Conservation (phyloP, 2,797 vertebrate species). For the Sarcoramphus papa region DNA sequence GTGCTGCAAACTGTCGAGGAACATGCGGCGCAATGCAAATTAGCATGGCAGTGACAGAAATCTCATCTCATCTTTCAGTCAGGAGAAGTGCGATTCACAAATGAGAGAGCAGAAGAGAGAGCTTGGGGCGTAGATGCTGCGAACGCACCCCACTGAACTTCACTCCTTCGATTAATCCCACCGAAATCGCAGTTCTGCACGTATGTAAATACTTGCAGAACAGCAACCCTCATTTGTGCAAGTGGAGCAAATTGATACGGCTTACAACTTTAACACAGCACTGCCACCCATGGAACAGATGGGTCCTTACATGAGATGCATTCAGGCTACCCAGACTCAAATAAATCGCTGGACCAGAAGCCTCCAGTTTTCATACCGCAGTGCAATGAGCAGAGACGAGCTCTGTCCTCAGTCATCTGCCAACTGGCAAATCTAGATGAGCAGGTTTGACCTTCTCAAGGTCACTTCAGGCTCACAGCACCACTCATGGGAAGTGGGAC, state of each 20-base stretch:
- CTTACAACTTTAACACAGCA: neutral
- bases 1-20: neutral
- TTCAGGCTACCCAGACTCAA: neutral
- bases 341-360: neutral
- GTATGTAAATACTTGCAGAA: neutral
- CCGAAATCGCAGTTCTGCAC: neutral
- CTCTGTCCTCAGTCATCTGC: neutral
- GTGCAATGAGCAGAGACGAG: fast-evolving
- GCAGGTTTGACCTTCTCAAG: neutral
- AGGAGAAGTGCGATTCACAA: neutral
- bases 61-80: neutral
- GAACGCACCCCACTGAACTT: neutral
- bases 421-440: fast-evolving
- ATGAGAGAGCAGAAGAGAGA: neutral
- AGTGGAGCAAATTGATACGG: fast-evolving
- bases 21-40: neutral
- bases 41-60: neutral
- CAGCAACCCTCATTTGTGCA: neutral
- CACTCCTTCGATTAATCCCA: neutral
- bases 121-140: neutral
- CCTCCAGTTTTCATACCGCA: neutral
- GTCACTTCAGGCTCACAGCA: neutral
- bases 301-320: neutral
- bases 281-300: neutral
- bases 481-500: neutral